These are phyloP conservation scores for Nannoperca australis DNA, from an alignment of 2,797 vertebrate genomes.

Conservation along the genomic window DNA sequence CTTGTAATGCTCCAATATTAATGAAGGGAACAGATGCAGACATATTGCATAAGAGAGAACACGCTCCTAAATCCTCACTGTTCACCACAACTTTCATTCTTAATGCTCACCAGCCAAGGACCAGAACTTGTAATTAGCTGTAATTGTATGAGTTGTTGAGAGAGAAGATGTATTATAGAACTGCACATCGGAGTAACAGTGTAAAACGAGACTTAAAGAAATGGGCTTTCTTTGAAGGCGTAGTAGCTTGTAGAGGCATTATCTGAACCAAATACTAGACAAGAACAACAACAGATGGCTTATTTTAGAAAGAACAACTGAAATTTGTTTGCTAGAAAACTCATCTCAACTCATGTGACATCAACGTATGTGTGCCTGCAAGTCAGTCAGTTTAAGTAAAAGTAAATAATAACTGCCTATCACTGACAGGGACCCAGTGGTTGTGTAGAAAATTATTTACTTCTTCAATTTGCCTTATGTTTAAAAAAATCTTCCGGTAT, in stretches of 20 bases:
- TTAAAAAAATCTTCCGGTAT: neutral
- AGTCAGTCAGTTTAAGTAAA: conserved; percentile 17
- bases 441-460: neutral
- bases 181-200: conserved; percentile 32
- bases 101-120: conserved; percentile 49
- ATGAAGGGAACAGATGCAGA: conserved; percentile 50
- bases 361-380: conserved; percentile 12
- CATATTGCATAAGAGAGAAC: conserved; percentile 53
- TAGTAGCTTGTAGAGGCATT: conserved; percentile 45
- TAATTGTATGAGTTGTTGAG: conserved; percentile 48
- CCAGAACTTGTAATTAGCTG: conserved; percentile 55
- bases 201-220: conserved; percentile 59
- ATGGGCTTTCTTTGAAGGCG: conserved; percentile 31
- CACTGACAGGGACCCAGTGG: neutral
- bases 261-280: conserved; percentile 37
- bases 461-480: neutral
- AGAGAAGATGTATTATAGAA: conserved; percentile 43
- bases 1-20: conserved; percentile 55
- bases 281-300: conserved; percentile 55
- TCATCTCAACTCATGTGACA: no score
- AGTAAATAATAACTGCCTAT: conserved; percentile 18
- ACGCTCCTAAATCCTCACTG: conserved; percentile 33
- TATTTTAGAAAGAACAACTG: conserved; percentile 48
- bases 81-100: conserved; percentile 56
- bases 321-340: conserved; percentile 43